Conservation (phyloP, 2,888 invertebrate species). For the Platyscelio sp. region DNA sequence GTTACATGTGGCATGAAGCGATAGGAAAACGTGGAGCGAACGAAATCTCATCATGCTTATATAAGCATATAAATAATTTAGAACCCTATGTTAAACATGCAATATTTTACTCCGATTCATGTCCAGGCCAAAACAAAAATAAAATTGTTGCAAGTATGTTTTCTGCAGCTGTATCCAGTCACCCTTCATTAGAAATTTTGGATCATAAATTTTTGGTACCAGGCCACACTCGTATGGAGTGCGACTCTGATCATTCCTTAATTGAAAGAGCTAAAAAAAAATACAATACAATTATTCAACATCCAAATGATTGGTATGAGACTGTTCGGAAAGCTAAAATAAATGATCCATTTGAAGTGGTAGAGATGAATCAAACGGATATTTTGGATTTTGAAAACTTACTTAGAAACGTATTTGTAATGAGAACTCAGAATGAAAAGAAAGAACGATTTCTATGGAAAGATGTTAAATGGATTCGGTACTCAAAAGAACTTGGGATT, state of each 20-base stretch:
- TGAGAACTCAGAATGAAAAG: not conserved
- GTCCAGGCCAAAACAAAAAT: conserved; percentile 75
- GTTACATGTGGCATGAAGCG: conserved; percentile 78
- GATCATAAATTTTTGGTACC: conserved; percentile 49
- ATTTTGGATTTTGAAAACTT: conserved; percentile 33
- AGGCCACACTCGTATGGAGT: conserved; percentile 49
- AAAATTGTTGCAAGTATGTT: conserved; percentile 73
- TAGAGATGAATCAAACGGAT: conserved; percentile 24
- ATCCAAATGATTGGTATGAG: conserved; percentile 41
- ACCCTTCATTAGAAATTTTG: conserved; percentile 30
- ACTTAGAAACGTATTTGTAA: conserved; percentile 6
- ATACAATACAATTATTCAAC: conserved; percentile 7
- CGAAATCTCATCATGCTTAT: conserved; percentile 75
- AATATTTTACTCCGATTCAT: conserved; percentile 69
- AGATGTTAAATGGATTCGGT: not conserved
- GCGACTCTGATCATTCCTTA: conserved; percentile 20
- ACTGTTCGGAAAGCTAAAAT: conserved; percentile 13
- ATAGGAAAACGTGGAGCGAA: conserved; percentile 74
- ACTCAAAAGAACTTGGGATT: conserved; percentile 3
- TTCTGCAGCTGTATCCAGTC: conserved; percentile 39
- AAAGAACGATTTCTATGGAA: not conserved
- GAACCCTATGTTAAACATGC: conserved; percentile 43
- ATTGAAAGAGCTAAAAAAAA: conserved; percentile 15
- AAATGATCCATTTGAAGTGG: conserved; percentile 25
- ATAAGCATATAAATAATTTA: conserved; percentile 55